A percentile compares a stretch with the other conserved stretches of the same genome.
Conservation (phyloP, 2,113 vertebrate species). For the Aegithalos caudatus region DNA sequence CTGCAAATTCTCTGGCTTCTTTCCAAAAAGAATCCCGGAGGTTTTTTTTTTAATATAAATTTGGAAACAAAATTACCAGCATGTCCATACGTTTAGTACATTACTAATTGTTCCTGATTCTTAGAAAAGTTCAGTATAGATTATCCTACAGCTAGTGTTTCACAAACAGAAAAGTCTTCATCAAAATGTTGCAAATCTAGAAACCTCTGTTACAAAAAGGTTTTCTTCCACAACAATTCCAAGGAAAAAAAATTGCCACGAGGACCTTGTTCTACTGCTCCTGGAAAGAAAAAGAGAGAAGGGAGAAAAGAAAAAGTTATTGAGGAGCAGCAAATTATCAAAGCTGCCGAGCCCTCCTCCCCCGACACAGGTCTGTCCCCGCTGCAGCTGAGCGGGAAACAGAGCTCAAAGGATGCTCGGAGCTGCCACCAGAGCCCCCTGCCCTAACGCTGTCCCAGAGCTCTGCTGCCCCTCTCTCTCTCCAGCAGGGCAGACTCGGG, state of each 20-base stretch:
- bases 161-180: slow-evolving; percentile 92
- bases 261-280: slow-evolving; percentile 87
- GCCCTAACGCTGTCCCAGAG: neutral
- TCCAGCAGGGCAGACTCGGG: neutral
- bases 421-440: neutral
- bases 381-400: neutral
- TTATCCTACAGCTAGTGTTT: slow-evolving; percentile 99
- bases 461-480: neutral
- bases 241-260: slow-evolving; percentile 45
- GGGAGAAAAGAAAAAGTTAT: neutral
- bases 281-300: slow-evolving; percentile 65
- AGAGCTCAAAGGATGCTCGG: neutral
- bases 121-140: slow-evolving; percentile 93
- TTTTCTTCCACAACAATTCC: slow-evolving; percentile 81
- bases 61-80: slow-evolving; percentile 80
- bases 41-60: neutral
- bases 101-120: slow-evolving; percentile 74
- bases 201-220: slow-evolving; percentile 91
- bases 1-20: slow-evolving; percentile 68
- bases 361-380: neutral
- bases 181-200: slow-evolving; percentile 93
- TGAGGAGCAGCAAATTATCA: neutral
- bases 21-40: slow-evolving; percentile 68
- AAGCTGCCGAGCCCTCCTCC: neutral
- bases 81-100: slow-evolving; percentile 84